phyloP scores from a whole-genome alignment of 2,888 invertebrate species.

The Mongoloraphidia duomilia region DNA sequence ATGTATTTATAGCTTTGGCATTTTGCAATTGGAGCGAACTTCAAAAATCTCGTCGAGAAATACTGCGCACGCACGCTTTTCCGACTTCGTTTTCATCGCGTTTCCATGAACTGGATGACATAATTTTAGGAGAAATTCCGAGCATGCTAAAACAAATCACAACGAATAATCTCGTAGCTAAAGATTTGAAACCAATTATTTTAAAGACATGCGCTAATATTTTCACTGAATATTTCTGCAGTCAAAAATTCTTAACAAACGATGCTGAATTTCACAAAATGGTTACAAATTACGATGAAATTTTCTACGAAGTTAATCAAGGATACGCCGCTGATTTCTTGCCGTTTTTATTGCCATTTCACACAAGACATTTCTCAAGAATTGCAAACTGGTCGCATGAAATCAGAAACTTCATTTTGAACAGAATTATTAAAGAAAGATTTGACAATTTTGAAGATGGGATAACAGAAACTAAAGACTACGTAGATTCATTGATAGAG shows the following conservation, averaged over 20 bases:
- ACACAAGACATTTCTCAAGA: conserved; percentile 32
- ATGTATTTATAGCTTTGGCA: conserved; percentile 45
- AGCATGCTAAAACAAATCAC: conserved; percentile 23
- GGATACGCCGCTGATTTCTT: conserved; percentile 52
- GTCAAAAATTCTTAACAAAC: conserved; percentile 31
- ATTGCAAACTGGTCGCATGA: conserved; percentile 35
- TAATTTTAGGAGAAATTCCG: conserved; percentile 31
- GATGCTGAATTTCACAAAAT: conserved; percentile 33
- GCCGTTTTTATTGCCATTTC: conserved; percentile 42
- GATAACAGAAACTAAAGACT: conserved; percentile 32
- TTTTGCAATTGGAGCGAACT: conserved; percentile 53
- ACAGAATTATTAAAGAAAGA: conserved; percentile 34
- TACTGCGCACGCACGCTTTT: conserved; percentile 41
- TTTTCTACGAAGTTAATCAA: conserved; percentile 53
- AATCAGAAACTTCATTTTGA: conserved; percentile 38
- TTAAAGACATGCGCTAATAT: conserved; percentile 41
- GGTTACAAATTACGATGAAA: conserved; percentile 41
- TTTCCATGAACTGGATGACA: conserved; percentile 34
- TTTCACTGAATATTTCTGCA: conserved; percentile 46
- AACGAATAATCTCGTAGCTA: conserved; percentile 10
- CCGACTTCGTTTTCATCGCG: conserved; percentile 40
- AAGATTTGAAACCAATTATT: conserved; percentile 32
- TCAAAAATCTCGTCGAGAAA: conserved; percentile 43
- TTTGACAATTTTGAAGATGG: conserved; percentile 21
- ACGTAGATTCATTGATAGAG: conserved; percentile 41